phyloP scores from a whole-genome alignment of 1,140 invertebrate genomes.

The Heliconius hermathena region DNA sequence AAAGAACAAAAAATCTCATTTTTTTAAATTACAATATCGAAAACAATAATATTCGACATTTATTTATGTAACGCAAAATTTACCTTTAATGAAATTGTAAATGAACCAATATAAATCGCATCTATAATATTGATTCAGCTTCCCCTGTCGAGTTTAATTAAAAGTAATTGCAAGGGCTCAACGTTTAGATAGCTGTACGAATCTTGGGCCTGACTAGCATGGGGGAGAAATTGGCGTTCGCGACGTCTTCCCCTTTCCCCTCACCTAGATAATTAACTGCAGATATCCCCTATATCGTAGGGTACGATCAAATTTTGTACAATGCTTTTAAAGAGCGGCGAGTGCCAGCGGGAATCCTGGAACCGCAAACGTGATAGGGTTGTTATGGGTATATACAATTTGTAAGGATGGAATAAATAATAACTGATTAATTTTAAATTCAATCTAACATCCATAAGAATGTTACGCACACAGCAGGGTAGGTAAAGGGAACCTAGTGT shows the following conservation, averaged over 20 bases:
- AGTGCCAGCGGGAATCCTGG: conserved; percentile 49
- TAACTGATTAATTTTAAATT: not conserved
- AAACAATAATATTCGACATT: too few relatives aligned
- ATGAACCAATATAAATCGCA: conserved; percentile 8
- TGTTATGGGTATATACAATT: conserved; percentile 57
- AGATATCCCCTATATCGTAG: conserved; percentile 64
- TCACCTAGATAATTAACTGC: conserved; percentile 78
- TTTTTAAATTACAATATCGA: too few relatives aligned
- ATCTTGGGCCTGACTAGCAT: conserved; percentile 51
- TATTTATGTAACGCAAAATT: conserved; percentile 1
- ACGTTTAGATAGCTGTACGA: conserved; percentile 58
- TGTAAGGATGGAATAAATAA: conserved; percentile 55
- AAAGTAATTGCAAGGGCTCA: conserved; percentile 68
- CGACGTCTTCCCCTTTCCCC: conserved; percentile 64
- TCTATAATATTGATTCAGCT: conserved; percentile 34
- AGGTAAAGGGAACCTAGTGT: too few relatives aligned
- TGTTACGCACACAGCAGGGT: too few relatives aligned
- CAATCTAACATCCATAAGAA: not conserved
- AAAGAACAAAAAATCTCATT: too few relatives aligned
- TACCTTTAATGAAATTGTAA: conserved; percentile 3
- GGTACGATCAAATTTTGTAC: conserved; percentile 73
- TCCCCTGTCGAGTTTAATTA: conserved; percentile 69
- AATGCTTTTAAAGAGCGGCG: conserved; percentile 69
- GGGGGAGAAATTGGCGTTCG: conserved; percentile 67
- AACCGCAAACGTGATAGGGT: conserved; percentile 62